Evolutionary conservation across 2,113 vertebrate genomes (phyloP), one percentile per base, ranked within the genome.

Genomic region (Opisthocomus hoazin): DNA sequence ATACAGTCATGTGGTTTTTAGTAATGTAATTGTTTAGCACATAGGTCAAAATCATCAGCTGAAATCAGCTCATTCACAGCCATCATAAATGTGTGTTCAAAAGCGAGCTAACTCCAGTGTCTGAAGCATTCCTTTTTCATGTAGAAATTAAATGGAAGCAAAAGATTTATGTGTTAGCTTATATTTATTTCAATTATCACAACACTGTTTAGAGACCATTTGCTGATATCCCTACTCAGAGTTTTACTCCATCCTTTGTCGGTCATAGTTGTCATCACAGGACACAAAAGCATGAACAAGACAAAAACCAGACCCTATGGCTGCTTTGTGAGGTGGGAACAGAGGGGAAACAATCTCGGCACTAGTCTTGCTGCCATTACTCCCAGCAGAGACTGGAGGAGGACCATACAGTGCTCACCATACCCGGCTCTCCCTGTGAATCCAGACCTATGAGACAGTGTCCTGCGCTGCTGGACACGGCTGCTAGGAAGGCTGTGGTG

Each of bases 1-100:
- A 79, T 87, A 78, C 30, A 91, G 66, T 74, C 64, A 82, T 93
- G 74, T 93, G 87, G 80, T 69, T 98, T 97, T 76, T 71, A 71
- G 53, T 94, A 96, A 77, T 94, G 92, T 43, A 51, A 54, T 51
- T 95, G 82, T 96, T 93, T 60, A 86, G 84, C 89, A 85, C 34
- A 91, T 37, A 68, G 73, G 81, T 93, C 76, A 95, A 68, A 96
- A 70, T 37, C 11, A 61, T 87, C 43, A 51, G 17, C 19, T 90
- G 66, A 71, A 81, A 74, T 87, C 36, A 23, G 23, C 43, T 95
- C 34, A n/a, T 50, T 92, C 75, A 46, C 34, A 77, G 26, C 20
- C 24, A 9, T 57, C 50, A 68, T 37, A 66, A 36, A 83, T 53
- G 37, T 9, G 2, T 76, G 63, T 37, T 30, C 77, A 82, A 78